Evolutionary conservation across 2,888 invertebrate species (phyloP), one percentile per base, ranked within the genome.

Genomic region (Agrotis clavis): DNA sequence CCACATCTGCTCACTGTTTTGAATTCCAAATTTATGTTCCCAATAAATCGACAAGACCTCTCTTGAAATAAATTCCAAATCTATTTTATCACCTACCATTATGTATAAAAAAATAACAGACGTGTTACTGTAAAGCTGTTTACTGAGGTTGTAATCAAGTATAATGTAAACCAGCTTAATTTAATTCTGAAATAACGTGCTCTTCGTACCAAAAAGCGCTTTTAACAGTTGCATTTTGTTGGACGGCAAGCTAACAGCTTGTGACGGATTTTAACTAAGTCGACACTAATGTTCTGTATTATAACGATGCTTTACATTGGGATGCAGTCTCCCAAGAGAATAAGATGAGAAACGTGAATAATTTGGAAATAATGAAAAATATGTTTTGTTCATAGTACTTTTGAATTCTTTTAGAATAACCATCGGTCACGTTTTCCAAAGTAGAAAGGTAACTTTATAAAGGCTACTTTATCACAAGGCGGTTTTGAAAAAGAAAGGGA

Each of bases 211-310:
- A 73, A 64, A 62, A 80, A 59, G 21, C 57, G 64, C 61, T 81
- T 75, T 57, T 59, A 60, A 54, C 41, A 51, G 54, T 67, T 75
- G 47, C 25, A 72, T 79, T 64, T 74, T 54, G 71, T 66, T 54
- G 41, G 35, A 71, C 21, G 67, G 66, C 68, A 73, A 77, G 82
- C 77, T 84, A 88, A 88, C 88, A 83, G 81, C 71, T 87, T 85
- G 82, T 89, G 87, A 90, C 85, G 83, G 77, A 87, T 87, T 82
- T 85, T 74, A 78, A 81, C 79, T 84, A 85, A 88, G 83, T 81
- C 70, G 71, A 83, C 68, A 76, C 74, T 85, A 86, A 87, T 88
- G 85, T 80, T 78, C 64, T 67, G 50, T 79, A 57, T 77, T 67
- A 65, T 65, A 67, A 65, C 45, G 56, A 64, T 60, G 56, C 54